Percentiles rank a stretch among this genome's conserved stretches.
Evolutionary conservation across 2,797 vertebrate species (phyloP).

Genomic region (Cynopterus sphinx): DNA sequence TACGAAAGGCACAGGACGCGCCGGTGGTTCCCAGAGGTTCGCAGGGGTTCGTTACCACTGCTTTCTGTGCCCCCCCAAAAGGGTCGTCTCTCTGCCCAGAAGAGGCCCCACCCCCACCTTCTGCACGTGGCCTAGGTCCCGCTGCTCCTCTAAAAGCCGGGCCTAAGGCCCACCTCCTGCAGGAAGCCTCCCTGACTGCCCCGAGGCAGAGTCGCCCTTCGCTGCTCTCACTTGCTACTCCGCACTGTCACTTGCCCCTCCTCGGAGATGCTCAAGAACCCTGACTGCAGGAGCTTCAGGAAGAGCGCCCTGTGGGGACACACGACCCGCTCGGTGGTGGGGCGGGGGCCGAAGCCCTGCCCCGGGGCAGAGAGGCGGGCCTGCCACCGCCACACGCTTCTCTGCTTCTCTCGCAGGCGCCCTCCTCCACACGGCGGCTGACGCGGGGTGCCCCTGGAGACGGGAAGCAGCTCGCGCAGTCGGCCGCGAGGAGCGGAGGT

Average conservation of each 20-base stretch:
- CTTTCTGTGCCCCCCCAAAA: background rate
- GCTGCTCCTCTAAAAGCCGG: background rate
- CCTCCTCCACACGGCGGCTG: background rate
- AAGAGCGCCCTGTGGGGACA: background rate
- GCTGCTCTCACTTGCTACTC: background rate
- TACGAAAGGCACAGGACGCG: too few species aligned
- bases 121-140: background rate
- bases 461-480: background rate
- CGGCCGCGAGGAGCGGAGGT: background rate
- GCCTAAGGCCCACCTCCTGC: background rate
- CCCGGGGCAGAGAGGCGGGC: background rate
- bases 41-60: fast-evolving
- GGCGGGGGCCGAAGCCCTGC: too few species aligned
- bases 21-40: fast-evolving
- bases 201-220: background rate
- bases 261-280: background rate
- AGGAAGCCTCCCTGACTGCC: background rate
- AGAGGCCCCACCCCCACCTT: background rate
- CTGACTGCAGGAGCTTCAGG: background rate
- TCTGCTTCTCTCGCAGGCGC: background rate
- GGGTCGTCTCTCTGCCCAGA: background rate
- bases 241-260: background rate
- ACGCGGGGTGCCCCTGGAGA: background rate
- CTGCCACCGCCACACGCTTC: fast-evolving
- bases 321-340: background rate